phyloP scores from a whole-genome alignment of 1,140 invertebrate species.

The Cotesia glomerata region DNA sequence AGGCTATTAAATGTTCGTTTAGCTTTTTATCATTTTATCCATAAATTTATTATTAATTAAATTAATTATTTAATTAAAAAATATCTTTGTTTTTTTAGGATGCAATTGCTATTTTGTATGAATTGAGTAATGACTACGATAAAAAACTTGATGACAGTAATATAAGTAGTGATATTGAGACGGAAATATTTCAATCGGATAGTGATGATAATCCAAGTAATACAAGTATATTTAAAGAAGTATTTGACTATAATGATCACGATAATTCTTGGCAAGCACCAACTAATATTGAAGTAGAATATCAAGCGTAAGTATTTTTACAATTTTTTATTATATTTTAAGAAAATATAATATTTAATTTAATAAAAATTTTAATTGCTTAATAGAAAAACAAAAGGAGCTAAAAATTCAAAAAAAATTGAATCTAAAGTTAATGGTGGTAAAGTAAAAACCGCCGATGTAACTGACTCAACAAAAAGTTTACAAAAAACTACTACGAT shows the following conservation, averaged over 20 bases:
- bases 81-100: neutral
- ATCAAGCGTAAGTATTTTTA: neutral
- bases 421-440: neutral
- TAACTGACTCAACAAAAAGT: neutral
- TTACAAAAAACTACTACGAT: neutral
- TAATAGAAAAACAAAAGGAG: neutral
- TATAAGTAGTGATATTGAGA: neutral
- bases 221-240: conserved; percentile 1
- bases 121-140: neutral
- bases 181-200: conserved; percentile 13
- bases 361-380: neutral
- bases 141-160: neutral
- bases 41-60: neutral
- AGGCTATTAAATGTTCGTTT: too few relatives aligned
- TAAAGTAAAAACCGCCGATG: neutral
- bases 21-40: neutral
- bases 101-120: neutral
- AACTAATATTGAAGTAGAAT: neutral
- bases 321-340: neutral
- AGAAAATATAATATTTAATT: neutral
- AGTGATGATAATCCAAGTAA: conserved; percentile 3
- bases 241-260: neutral
- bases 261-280: neutral
- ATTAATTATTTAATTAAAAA: neutral
- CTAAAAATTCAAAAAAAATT: neutral